Evolutionary conservation across 2,797 vertebrate genomes (phyloP).

Genomic region (Lates japonicus): DNA sequence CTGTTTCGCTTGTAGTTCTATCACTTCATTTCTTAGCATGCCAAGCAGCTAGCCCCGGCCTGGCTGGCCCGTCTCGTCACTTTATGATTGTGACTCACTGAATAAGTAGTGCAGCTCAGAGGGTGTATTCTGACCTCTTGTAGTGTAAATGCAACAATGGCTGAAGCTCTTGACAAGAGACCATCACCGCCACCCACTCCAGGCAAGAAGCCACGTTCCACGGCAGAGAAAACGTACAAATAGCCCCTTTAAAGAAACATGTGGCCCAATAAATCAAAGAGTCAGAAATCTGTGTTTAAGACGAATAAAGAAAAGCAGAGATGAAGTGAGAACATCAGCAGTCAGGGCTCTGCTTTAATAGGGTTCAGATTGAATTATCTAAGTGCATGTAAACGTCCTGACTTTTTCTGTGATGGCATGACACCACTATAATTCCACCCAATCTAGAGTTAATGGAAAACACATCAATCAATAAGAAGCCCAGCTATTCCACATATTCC

Average conservation of each 20-base stretch:
- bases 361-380: conserved; percentile 42
- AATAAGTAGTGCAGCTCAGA: too few relatives aligned
- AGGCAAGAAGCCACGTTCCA: too few relatives aligned
- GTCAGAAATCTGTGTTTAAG: background rate
- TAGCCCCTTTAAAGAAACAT: background rate
- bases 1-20: too few relatives aligned
- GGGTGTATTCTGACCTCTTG: too few relatives aligned
- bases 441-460: conserved; percentile 58
- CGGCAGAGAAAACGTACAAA: too few relatives aligned
- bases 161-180: too few relatives aligned
- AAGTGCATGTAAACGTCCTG: conserved; percentile 34
- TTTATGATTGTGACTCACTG: too few relatives aligned
- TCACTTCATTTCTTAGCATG: too few relatives aligned
- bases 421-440: conserved; percentile 54
- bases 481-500: conserved; percentile 14
- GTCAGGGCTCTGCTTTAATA: conserved; percentile 31
- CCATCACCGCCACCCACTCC: too few relatives aligned
- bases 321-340: background rate
- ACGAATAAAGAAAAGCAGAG: background rate
- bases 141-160: too few relatives aligned
- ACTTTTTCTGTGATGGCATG: conserved; percentile 8
- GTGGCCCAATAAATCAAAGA: background rate
- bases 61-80: too few relatives aligned
- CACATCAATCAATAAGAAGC: conserved; percentile 48
- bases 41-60: too few relatives aligned